Evolutionary conservation across 1,140 invertebrate genomes (phyloP).

Genomic region (Trigoniulus corallinus): DNA sequence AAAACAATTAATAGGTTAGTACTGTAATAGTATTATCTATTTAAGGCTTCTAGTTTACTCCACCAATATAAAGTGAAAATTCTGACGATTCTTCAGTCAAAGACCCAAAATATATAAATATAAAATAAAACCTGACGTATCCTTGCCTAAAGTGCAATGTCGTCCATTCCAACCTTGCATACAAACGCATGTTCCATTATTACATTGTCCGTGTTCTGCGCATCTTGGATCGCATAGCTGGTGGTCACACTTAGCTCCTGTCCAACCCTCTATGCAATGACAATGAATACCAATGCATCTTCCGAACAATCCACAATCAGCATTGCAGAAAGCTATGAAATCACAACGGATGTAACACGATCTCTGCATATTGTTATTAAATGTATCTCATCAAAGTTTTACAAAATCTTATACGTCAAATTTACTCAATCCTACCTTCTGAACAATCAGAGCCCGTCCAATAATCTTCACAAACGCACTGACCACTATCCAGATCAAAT

Average conservation of each 20-base stretch:
- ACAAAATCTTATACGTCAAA: neutral
- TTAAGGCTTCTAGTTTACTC: neutral
- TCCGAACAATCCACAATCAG: conserved; percentile 80
- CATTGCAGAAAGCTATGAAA: conserved; percentile 58
- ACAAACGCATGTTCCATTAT: conserved; percentile 92
- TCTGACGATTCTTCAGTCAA: no score
- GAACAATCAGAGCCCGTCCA: conserved; percentile 82
- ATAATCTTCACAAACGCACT: conserved; percentile 71
- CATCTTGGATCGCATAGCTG: conserved; percentile 77
- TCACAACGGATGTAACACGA: conserved; percentile 8
- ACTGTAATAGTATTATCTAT: no score
- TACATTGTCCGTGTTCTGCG: conserved; percentile 86
- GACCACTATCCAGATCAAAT: conserved; percentile 68
- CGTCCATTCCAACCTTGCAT: conserved; percentile 93
- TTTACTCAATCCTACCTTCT: conserved; percentile 47
- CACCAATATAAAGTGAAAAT: neutral
- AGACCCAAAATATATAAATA: no score
- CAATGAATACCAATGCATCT: conserved; percentile 77
- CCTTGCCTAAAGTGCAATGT: conserved; percentile 86
- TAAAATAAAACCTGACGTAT: no score
- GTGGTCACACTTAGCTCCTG: conserved; percentile 66
- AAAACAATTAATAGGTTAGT: neutral
- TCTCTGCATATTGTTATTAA: neutral
- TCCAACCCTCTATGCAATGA: conserved; percentile 76
- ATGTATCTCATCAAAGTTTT: no score